Percentiles rank a stretch among this genome's conserved stretches.
Conservation (phyloP, 2,113 vertebrate species). For the Campylomormyrus numenius region DNA sequence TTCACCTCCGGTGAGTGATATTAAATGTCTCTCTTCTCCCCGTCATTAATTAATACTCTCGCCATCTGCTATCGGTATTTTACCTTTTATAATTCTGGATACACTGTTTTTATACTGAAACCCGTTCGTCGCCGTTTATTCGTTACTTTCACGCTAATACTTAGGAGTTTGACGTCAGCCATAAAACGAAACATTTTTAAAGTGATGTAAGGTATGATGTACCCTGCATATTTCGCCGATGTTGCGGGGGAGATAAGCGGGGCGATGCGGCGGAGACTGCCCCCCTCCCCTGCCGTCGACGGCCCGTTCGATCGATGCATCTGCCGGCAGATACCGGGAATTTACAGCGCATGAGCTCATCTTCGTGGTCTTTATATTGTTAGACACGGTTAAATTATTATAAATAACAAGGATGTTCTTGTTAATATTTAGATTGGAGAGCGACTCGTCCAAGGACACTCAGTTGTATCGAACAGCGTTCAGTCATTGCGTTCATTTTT, state of each 20-base stretch:
- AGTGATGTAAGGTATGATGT: background rate
- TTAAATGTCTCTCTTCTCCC: background rate
- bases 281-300: conserved; percentile 32
- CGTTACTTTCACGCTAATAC: background rate
- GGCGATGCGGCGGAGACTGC: conserved; percentile 40
- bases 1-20: conserved; percentile 44
- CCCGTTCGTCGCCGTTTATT: background rate
- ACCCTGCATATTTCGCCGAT: background rate
- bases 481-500: conserved; percentile 23
- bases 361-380: background rate
- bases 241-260: conserved; percentile 33
- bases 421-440: conserved; percentile 34
- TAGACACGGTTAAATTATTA: background rate
- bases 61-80: background rate
- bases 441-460: conserved; percentile 53
- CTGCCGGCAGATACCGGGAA: conserved; percentile 39
- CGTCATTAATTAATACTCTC: background rate
- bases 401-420: background rate
- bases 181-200: background rate
- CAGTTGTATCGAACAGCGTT: conserved; percentile 34
- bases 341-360: conserved; percentile 20
- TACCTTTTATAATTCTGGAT: background rate
- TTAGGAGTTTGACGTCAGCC: background rate
- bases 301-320: conserved; percentile 46
- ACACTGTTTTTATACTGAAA: background rate